Evolutionary conservation across 2,888 invertebrate genomes (phyloP).

Genomic region (Hedya salicella): DNA sequence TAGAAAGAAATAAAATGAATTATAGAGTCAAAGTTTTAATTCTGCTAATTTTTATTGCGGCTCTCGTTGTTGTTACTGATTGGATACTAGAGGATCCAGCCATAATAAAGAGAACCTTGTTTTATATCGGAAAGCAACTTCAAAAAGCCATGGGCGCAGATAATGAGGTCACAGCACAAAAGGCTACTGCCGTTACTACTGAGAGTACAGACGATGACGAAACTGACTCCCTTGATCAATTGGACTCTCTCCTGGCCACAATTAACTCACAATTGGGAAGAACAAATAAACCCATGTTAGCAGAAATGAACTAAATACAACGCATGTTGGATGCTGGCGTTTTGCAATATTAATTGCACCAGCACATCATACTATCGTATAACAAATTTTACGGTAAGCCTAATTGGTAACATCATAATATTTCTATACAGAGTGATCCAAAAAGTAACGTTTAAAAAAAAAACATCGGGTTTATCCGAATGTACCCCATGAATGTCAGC

Average conservation of each 20-base stretch:
- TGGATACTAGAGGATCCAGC: background rate
- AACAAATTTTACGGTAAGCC: too few species aligned
- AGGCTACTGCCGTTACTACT: background rate
- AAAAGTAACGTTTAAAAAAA: too few species aligned
- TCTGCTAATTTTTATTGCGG: background rate
- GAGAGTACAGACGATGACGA: background rate
- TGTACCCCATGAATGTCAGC: too few species aligned
- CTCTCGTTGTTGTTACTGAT: background rate
- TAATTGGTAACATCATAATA: too few species aligned
- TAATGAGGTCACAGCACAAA: background rate
- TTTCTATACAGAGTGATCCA: too few species aligned
- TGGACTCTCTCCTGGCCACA: background rate
- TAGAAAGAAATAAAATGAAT: background rate
- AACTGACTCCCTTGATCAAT: background rate
- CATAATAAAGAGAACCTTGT: background rate
- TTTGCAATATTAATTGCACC: too few species aligned
- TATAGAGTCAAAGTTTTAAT: background rate
- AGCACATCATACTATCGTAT: too few species aligned
- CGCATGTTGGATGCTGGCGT: too few species aligned
- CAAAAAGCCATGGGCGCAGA: background rate
- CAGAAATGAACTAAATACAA: background rate
- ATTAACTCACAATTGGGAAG: background rate
- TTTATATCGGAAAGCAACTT: background rate
- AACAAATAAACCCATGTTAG: background rate
- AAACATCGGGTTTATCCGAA: too few species aligned